Evolutionary conservation across 2,888 invertebrate species (phyloP).

Genomic region (Hetaerina titia): DNA sequence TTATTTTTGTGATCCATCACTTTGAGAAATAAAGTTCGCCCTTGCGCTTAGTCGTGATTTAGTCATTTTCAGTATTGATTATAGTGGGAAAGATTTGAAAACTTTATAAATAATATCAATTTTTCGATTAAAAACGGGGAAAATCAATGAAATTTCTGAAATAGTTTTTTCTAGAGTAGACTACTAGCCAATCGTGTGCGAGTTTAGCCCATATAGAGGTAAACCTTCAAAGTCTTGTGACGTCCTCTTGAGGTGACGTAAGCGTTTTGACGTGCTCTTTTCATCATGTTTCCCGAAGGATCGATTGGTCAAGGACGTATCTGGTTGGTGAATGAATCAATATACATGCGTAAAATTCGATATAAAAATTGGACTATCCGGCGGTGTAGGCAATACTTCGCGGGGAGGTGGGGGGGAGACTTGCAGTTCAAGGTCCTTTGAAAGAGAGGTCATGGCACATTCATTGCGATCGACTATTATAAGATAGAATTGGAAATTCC

Average conservation of each 20-base stretch:
- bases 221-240: neutral
- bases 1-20: too few relatives aligned
- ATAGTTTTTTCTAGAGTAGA: neutral
- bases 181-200: neutral
- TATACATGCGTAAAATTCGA: neutral
- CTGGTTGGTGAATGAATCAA: neutral
- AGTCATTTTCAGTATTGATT: too few relatives aligned
- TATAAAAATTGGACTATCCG: neutral
- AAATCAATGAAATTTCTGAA: neutral
- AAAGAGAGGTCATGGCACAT: neutral
- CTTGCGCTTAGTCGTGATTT: too few relatives aligned
- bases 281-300: neutral
- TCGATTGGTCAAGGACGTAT: conserved; percentile 19
- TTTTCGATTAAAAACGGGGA: too few relatives aligned
- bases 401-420: neutral
- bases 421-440: neutral
- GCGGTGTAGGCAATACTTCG: neutral
- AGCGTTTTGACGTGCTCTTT: neutral
- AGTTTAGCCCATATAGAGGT: neutral
- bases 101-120: too few relatives aligned
- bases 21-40: too few relatives aligned
- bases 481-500: too few relatives aligned
- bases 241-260: neutral
- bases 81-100: too few relatives aligned
- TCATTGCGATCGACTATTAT: neutral